phyloP scores from a whole-genome alignment of 92 coral and sea anemone genomes.

The Plumapathes pennacea region DNA sequence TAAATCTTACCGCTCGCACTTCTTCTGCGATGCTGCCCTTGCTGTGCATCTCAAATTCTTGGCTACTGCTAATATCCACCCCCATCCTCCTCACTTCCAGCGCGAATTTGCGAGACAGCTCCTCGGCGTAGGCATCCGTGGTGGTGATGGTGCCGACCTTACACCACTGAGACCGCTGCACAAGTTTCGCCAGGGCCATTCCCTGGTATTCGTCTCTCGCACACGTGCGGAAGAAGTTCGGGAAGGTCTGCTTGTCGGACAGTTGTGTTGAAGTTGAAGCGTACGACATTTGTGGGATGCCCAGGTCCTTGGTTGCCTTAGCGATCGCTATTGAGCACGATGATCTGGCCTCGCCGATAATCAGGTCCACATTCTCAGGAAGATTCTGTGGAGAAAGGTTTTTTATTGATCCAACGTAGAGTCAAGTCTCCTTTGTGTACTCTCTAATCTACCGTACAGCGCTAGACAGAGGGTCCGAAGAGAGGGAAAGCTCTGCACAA shows the following conservation, averaged over 20 bases:
- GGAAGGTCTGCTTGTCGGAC: constrained; percentile 83
- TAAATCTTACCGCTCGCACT: constrained; percentile 47
- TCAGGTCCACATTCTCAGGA: constrained; percentile 80
- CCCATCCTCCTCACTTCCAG: constrained; percentile 74
- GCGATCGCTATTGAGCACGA: constrained; percentile 93
- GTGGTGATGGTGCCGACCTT: constrained; percentile 88
- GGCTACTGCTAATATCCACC: constrained; percentile 74
- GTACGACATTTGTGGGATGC: constrained; percentile 92
- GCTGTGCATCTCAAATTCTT: constrained; percentile 71
- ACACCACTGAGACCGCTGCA: constrained; percentile 71
- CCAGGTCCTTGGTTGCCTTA: constrained; percentile 67
- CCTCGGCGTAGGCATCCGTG: constrained; percentile 75
- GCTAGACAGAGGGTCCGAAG: too few species aligned
- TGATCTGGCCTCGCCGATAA: constrained; percentile 96
- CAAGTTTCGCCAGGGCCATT: constrained; percentile 77
- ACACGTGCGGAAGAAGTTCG: constrained; percentile 94
- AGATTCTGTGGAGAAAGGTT: constrained; percentile 51
- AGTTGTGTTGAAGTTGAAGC: constrained; percentile 86
- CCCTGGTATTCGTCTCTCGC: constrained; percentile 86
- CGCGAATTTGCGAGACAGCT: constrained; percentile 77
- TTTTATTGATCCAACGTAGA: background rate
- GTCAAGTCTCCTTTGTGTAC: background rate
- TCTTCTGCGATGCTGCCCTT: constrained; percentile 61
- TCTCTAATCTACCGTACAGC: background rate
- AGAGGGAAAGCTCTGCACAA: too few species aligned